Base-by-base conservation (phyloP, 2,113 vertebrate species). In the Notarius lentiginosus region DNA sequence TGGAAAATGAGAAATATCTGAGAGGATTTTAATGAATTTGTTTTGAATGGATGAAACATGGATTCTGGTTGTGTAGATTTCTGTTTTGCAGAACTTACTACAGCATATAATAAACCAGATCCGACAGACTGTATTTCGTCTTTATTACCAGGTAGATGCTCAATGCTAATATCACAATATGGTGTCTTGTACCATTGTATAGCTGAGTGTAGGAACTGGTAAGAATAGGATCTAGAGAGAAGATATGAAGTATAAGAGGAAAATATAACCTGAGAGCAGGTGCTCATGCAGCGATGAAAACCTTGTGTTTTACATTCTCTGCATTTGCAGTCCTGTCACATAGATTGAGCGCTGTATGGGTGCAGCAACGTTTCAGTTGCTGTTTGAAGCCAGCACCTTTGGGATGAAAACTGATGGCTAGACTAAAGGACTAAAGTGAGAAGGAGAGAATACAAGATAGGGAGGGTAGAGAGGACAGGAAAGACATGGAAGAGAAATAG, bases 301-400 rank as follows among this genome's bases (percentile, higher is more conserved):
- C 73, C 18, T 51, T 58, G 58, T 30, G 63, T 34, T 60, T 55
- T n/a, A 56, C 2, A 9, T 55, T 77, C 75, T 55, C 27, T 75
- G 7, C 72, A 86, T 83, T 84, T 60, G 77, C 58, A 86, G 88
- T 77, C 61, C 11, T 24, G 79, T 83, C 80, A 79, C 87, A 85
- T 58, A 77, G 87, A 60, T 56, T 61, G 30, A 79, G 79, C n/a
- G 51, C 11, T 58, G 15, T 27, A 83, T 47, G 22, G 76, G 75
- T 61, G 22, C 55, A 8, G 24, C 27, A 58, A 80, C 79, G 60
- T 41, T 55, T 20, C 5, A 65, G 65, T 83, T 34, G 0, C 51
- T 11, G 4, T 76, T 60, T 58, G 47, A 51, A 83, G 81, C 49
- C 63, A 15, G 56, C 34, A 53, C 58, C 53, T 55, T 18, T 41